Evolutionary conservation across 2,888 invertebrate species (phyloP).

Genomic region (Rhaphigaster nebulosa): DNA sequence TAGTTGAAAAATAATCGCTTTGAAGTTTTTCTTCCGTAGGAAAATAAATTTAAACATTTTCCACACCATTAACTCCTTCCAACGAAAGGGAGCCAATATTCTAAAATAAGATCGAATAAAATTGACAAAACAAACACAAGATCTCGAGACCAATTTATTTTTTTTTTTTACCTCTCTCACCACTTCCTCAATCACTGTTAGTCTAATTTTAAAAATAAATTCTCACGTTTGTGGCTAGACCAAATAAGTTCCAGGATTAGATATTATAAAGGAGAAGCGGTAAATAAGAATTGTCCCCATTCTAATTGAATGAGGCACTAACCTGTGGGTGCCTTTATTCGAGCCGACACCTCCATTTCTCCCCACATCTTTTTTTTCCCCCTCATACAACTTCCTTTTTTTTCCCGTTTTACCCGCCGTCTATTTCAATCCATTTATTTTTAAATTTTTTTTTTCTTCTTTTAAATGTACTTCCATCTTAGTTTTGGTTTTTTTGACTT

Average conservation of each 20-base stretch:
- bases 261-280: conserved; percentile 42
- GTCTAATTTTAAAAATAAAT: conserved; percentile 43
- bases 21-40: background rate
- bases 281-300: conserved; percentile 24
- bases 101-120: background rate
- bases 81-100: background rate
- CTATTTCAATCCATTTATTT: conserved; percentile 48
- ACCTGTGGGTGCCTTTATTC: conserved; percentile 48
- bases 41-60: background rate
- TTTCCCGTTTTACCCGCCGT: background rate
- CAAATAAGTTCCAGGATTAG: conserved; percentile 49
- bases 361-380: background rate
- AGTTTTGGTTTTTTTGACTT: background rate
- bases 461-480: background rate
- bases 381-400: background rate
- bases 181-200: conserved; percentile 45
- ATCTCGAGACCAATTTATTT: background rate
- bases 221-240: conserved; percentile 4
- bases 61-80: background rate
- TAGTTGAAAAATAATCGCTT: background rate
- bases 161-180: background rate
- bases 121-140: background rate
- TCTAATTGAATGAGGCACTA: conserved; percentile 50
- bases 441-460: background rate
- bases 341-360: conserved; percentile 52